Evolutionary conservation across 2,113 vertebrate genomes (phyloP), one percentile per base, ranked within the genome.

Genomic region (Felis chaus): DNA sequence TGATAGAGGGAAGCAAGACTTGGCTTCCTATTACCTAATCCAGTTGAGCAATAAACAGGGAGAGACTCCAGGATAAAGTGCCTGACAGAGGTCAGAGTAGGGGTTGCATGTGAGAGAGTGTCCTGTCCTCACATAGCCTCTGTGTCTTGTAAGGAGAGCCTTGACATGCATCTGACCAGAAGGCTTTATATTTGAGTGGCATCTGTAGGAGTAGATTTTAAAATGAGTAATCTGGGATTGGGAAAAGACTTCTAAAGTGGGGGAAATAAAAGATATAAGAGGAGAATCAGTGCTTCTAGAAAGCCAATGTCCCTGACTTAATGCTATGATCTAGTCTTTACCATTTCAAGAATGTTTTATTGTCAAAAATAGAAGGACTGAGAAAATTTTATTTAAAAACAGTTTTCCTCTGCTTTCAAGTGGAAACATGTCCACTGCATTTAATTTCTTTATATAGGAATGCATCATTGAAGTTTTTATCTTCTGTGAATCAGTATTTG

Each of bases 21-120:
- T 48, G 76, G 29, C n/a, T 48, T 29, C 63, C 89, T 66, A 53
- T 97, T 98, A 85, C 74, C 10, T 80, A 96, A 96, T 48, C 14
- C 63, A 90, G 29, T 83, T 97, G 95, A 96, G 92, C 87, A 94
- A 95, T 8, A 91, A 31, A 79, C 50, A 73, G 25, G 16, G 39
- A 85, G 31, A 82, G 36, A 57, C 21, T 94, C 53, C 74, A 80
- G 68, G 25, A 69, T 61, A 85, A 29, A 31, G 9, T 50, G 8
- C 33, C 5, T 8, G 3, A 6, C 65, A 86, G 33, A 82, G 55
- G 85, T 50, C 76, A 93, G 81, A 36, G 29, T 7, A 1, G 41
- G n/a, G 5, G 15, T 39, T 29, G 85, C 33, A 2, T 18, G 48
- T 16, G 31, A 25, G 3, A 9, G 23, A 78, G 50, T 25, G 13